Base-by-base conservation (phyloP, 2,888 invertebrate genomes). In the Argynnis bischoffii region DNA sequence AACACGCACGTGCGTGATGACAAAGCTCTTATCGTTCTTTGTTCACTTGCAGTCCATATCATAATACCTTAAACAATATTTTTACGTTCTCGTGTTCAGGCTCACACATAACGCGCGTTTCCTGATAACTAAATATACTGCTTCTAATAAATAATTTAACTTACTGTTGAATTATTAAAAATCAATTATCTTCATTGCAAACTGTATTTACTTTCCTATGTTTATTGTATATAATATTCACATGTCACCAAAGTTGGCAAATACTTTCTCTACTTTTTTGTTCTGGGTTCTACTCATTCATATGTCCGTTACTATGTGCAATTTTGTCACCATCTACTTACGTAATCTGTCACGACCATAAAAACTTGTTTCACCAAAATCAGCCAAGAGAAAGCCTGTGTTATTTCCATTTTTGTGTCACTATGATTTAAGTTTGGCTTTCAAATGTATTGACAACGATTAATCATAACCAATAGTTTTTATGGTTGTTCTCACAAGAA, bases 321-420 rank as follows among this genome's bases (percentile, higher is more conserved):
- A 83, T 84, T 87, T 85, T 86, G 86, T 87, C 85, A 85, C 85
- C 86, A 78, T 74, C 78, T 74, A 80, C 78, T 90, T 92, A 81
- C 84, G 83, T 83, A 90, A 90, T 81, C 82, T 74, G 75, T 78
- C 74, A 81, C 79, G 74, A 78, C 84, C 79, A 79, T 77, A 77
- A 77, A 82, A 87, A 87, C 88, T 81, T 80, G 87, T 84, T 87
- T 82, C 80, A 78, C 78, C 69, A 71, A 83, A 66, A 66, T 85
- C 78, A 79, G 81, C 77, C 74, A 81, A 84, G 89, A 87, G 90
- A 91, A 89, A 90, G 90, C 84, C 74, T 78, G 78, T 80, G 75
- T 79, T 78, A 72, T 79, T 73, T 79, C 78, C 79, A 77, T 77
- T 82, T 77, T 79, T 77, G 57, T 81, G 80, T 81, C 79, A 78